Percentiles rank a stretch among this genome's conserved stretches.
These are phyloP conservation scores for Ptilodon capucinus DNA, from an alignment of 2,888 invertebrate genomes.

Conservation along the genomic window DNA sequence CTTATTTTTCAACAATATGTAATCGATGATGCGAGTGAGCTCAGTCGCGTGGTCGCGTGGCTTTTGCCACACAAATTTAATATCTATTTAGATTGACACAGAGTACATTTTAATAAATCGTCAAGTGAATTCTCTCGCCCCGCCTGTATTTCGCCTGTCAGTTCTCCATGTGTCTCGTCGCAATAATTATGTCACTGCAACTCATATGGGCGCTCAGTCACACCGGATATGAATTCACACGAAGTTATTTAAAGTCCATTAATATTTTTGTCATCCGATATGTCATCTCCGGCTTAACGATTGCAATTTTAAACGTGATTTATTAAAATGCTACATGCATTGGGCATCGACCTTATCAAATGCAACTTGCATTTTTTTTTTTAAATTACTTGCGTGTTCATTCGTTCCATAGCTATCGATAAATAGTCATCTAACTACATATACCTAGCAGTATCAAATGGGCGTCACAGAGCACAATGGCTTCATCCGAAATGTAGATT, in stretches of 20 bases:
- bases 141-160: slow-evolving; percentile 1
- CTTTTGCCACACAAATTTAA: too few relatives aligned
- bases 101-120: too few relatives aligned
- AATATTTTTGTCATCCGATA: slow-evolving; percentile 4
- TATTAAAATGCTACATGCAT: slow-evolving; percentile 15
- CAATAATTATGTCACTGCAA: slow-evolving; percentile 17
- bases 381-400: too few relatives aligned
- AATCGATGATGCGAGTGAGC: too few relatives aligned
- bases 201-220: slow-evolving; percentile 16
- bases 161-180: background rate
- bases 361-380: too few relatives aligned
- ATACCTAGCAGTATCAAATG: background rate
- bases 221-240: slow-evolving; percentile 2
- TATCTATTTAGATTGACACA: too few relatives aligned
- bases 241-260: slow-evolving; percentile 11
- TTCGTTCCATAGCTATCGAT: background rate
- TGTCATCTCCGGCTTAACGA: slow-evolving; percentile 5
- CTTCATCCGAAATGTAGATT: slow-evolving; percentile 14
- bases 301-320: background rate
- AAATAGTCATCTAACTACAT: background rate
- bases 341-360: background rate
- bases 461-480: slow-evolving; percentile 9
- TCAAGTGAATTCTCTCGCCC: too few relatives aligned
- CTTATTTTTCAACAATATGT: too few relatives aligned
- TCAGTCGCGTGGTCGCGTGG: too few relatives aligned